These are phyloP conservation scores for Ricordea florida DNA, from an alignment of 92 coral and sea anemone genomes.

Conservation along the genomic window DNA sequence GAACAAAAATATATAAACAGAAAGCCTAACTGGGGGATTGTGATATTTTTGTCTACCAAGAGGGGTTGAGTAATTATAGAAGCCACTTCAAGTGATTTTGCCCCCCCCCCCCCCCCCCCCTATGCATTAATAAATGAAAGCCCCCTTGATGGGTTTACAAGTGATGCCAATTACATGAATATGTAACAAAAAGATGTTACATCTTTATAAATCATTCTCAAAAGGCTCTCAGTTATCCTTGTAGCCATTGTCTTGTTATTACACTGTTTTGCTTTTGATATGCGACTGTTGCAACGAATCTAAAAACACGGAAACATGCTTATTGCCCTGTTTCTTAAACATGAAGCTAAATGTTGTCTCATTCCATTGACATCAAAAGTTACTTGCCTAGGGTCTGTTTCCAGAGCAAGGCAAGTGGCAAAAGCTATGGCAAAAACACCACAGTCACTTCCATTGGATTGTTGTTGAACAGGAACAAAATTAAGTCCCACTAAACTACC, in stretches of 20 bases:
- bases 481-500: slow-evolving; percentile 8
- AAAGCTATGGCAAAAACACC: slow-evolving; percentile 10
- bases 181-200: slow-evolving; percentile 1
- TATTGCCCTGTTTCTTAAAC: slow-evolving; percentile 3
- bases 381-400: slow-evolving; percentile 17
- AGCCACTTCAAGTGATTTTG: too few relatives aligned
- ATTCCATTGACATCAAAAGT: slow-evolving; percentile 18
- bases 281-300: neutral
- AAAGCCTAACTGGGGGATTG: too few relatives aligned
- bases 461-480: slow-evolving; percentile 42
- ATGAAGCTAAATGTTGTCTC: slow-evolving; percentile 13
- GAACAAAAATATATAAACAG: too few relatives aligned
- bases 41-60: too few relatives aligned
- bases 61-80: too few relatives aligned
- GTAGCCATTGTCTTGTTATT: slow-evolving; percentile 5
- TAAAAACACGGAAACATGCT: slow-evolving; percentile 3
- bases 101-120: too few relatives aligned
- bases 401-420: slow-evolving; percentile 9
- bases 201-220: neutral
- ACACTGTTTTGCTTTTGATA: slow-evolving; percentile 5
- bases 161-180: slow-evolving; percentile 4
- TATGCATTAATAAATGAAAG: neutral
- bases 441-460: slow-evolving; percentile 29
- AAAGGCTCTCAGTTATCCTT: slow-evolving; percentile 7
- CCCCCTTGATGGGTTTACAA: neutral